Conservation (phyloP, 2,888 invertebrate species). For the Drosophila prostipennis region DNA sequence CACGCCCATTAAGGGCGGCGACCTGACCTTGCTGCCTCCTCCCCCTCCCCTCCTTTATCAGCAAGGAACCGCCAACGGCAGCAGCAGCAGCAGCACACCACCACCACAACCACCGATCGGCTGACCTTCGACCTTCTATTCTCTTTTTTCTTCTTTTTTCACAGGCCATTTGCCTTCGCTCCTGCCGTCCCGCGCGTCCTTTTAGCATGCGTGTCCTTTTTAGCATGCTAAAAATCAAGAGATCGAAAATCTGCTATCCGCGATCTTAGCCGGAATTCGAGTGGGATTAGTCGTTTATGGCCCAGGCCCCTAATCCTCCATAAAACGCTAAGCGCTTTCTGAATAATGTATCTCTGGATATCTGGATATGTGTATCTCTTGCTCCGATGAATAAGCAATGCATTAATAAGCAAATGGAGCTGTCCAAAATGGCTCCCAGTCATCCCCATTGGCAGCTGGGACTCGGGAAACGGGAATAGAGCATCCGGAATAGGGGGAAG, state of each 20-base stretch:
- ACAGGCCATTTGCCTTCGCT: slow-evolving; percentile 57
- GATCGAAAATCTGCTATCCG: slow-evolving; percentile 29
- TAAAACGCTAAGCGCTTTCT: slow-evolving; percentile 77
- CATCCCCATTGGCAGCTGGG: slow-evolving; percentile 25
- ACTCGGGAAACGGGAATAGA: slow-evolving; percentile 30
- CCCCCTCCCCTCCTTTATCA: neutral
- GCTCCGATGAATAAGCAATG: slow-evolving; percentile 1
- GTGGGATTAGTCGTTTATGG: slow-evolving; percentile 64
- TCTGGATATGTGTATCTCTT: neutral
- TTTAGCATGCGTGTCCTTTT: slow-evolving; percentile 49
- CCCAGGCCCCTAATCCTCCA: slow-evolving; percentile 37
- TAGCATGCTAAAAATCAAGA: slow-evolving; percentile 58
- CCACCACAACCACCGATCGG: slow-evolving; percentile 3
- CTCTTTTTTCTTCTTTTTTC: slow-evolving; percentile 52
- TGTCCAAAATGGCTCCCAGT: slow-evolving; percentile 27
- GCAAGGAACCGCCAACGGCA: slow-evolving; percentile 19
- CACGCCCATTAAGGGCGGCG: slow-evolving; percentile 58
- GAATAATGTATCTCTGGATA: slow-evolving; percentile 48
- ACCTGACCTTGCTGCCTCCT: slow-evolving; percentile 4
- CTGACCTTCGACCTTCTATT: slow-evolving; percentile 72
- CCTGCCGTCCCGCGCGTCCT: slow-evolving; percentile 26
- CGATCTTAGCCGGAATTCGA: slow-evolving; percentile 63
- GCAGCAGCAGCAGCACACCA: slow-evolving; percentile 1
- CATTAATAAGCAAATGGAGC: slow-evolving; percentile 44
- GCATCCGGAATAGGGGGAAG: slow-evolving; percentile 5